A percentile compares a stretch with the other conserved stretches of the same genome.
Evolutionary conservation across 2,888 invertebrate genomes (phyloP).

Genomic region (Perdita meconis): DNA sequence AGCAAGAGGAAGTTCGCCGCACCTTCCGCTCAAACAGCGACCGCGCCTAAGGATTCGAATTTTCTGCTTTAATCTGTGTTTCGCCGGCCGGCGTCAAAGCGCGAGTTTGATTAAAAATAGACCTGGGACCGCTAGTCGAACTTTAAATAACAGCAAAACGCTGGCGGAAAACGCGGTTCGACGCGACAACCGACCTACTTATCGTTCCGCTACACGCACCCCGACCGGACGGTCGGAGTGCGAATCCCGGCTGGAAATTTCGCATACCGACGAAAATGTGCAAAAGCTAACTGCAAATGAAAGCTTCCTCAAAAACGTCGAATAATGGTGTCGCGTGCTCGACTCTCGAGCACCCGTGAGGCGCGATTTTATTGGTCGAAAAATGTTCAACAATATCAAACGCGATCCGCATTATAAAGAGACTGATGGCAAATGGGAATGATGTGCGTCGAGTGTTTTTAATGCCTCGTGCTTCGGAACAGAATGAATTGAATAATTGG

Average conservation of each 20-base stretch:
- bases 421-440: not conserved
- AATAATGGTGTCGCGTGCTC: no score
- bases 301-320: not conserved
- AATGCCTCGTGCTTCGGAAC: not conserved
- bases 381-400: not conserved
- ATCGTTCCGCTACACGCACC: not conserved
- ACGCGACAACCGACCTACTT: constrained; percentile 27
- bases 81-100: constrained; percentile 33
- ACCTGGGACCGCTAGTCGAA: constrained; percentile 4
- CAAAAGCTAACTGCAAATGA: not conserved
- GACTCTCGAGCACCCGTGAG: no score
- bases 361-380: not conserved
- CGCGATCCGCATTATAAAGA: not conserved
- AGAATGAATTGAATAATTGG: not conserved
- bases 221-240: not conserved
- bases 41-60: constrained; percentile 52
- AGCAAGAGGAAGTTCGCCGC: constrained; percentile 45
- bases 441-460: not conserved
- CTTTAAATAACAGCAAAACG: constrained; percentile 41
- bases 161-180: constrained; percentile 8
- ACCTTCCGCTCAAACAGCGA: constrained; percentile 49
- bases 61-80: constrained; percentile 49
- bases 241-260: not conserved
- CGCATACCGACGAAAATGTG: not conserved
- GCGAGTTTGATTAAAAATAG: constrained; percentile 49